A percentile compares a stretch with the other conserved stretches of the same genome.
These are phyloP conservation scores for Phrynosoma platyrhinos DNA, from an alignment of 2,113 vertebrate species.

Conservation along the genomic window DNA sequence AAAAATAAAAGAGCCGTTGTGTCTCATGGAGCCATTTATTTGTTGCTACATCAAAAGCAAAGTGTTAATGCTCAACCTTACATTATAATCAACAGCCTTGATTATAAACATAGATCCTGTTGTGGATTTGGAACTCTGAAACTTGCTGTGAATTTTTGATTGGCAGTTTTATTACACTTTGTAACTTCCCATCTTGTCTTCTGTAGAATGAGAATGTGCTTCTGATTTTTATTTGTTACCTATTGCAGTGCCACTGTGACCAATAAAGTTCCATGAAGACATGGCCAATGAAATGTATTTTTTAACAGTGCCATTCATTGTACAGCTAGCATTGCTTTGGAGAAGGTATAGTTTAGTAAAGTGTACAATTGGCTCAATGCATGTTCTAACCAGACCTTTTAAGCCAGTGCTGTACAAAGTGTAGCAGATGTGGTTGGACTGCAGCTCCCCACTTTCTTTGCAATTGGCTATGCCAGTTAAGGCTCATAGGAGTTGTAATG, in stretches of 20 bases:
- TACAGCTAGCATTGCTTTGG: not conserved
- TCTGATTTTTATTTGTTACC: not conserved
- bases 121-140: not conserved
- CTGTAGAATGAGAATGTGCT: not conserved
- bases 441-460: too few species aligned
- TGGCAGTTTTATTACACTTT: not conserved
- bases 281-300: not conserved
- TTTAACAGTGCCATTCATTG: not conserved
- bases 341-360: not conserved
- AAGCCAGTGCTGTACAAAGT: too few species aligned
- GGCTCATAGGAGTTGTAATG: too few species aligned
- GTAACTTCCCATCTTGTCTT: not conserved
- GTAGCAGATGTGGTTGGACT: too few species aligned
- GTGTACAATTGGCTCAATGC: not conserved
- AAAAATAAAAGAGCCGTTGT: not conserved
- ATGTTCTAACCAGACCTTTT: too few species aligned
- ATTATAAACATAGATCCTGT: slow-evolving; percentile 13
- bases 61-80: slow-evolving; percentile 26
- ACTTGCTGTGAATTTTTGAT: slow-evolving; percentile 1
- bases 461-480: too few species aligned
- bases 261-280: not conserved
- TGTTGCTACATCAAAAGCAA: slow-evolving; percentile 40
- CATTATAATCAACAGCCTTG: not conserved
- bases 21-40: slow-evolving; percentile 20
- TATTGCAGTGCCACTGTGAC: too few species aligned